Base-by-base conservation (phyloP, 2,888 invertebrate species). In the Enchytraeus crypticus region DNA sequence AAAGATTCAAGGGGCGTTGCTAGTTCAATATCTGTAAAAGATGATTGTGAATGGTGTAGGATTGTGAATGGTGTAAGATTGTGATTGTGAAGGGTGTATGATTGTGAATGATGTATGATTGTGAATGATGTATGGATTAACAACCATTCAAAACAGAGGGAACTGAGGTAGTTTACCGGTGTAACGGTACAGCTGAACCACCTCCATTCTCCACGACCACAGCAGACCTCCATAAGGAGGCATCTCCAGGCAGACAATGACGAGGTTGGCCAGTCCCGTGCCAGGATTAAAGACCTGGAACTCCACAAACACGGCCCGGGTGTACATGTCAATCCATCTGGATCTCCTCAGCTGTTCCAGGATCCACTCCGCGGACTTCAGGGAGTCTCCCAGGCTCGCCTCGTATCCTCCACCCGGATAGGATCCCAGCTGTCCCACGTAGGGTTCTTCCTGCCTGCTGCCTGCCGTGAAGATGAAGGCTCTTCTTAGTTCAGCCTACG, bases 201-300 rank as follows among this genome's bases (percentile, higher is more conserved):
- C 51, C 11, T 62, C 59, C n/a, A 60, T 51, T 2, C 45, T 14
- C 14, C 4, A 11, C 30, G 49, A 43, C 30, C 26, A 30, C 26
- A 34, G 18, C 21, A 51, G 14, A 26, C 34, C 53, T 11, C 64
- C 64, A 21, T 18, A 21, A 8, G 61, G 11, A 5, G 71, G 67
- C 60, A 74, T 71, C 64, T 75, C 75, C 0, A 69, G 69, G 1
- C 69, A 64, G 32, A 72, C 66, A 38, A 68, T 68, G 2, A 70
- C 66, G 51, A 71, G 70, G 11, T 67, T 65, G 62, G 74, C 72
- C 43, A 72, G 63, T 59, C 73, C 73, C 5, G 69, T 66, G 63
- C 73, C 71, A 5, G 57, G 30, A 45, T 72, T 73, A 58, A 73
- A 68, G 34, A 66, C 47, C 3, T 64, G 53, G 46, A 65, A 68